These are phyloP conservation scores for Ursus arctos DNA, from an alignment of 2,113 vertebrate species.

Conservation along the genomic window DNA sequence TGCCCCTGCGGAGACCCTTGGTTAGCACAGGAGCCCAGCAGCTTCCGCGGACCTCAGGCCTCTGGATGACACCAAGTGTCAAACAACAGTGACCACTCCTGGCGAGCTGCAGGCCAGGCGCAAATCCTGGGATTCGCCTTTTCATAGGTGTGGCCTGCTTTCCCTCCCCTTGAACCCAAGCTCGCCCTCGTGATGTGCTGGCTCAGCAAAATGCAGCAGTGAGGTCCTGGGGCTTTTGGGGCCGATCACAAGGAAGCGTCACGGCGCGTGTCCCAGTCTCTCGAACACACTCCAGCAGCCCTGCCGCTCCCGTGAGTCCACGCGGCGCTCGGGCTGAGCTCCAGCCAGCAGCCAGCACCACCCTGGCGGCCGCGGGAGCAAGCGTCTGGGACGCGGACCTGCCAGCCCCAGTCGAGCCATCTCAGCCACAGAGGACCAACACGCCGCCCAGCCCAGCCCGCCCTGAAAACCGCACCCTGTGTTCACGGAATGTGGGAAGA, in stretches of 20 bases:
- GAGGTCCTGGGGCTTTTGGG: neutral
- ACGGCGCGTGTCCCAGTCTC: neutral
- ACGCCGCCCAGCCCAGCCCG: neutral
- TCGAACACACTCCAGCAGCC: neutral
- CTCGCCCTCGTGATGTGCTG: neutral
- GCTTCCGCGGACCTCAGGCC: neutral
- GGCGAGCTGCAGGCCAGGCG: rapidly evolving
- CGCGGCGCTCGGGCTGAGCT: neutral
- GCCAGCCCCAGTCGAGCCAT: neutral
- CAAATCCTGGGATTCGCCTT: neutral
- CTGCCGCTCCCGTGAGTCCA: neutral
- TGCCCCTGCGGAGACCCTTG: neutral
- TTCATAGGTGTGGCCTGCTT: neutral
- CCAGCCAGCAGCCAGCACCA: too few relatives aligned
- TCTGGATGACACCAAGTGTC: neutral
- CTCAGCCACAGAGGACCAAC: neutral
- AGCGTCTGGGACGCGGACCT: neutral
- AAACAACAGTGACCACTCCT: neutral
- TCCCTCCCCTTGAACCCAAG: neutral
- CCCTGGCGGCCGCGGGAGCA: neutral
- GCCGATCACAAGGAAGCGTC: neutral
- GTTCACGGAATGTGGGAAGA: rapidly evolving
- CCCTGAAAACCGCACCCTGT: too few relatives aligned
- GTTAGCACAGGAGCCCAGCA: neutral
- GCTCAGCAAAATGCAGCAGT: neutral